Conservation (phyloP, 2,888 invertebrate species). For the Acheta domesticus region DNA sequence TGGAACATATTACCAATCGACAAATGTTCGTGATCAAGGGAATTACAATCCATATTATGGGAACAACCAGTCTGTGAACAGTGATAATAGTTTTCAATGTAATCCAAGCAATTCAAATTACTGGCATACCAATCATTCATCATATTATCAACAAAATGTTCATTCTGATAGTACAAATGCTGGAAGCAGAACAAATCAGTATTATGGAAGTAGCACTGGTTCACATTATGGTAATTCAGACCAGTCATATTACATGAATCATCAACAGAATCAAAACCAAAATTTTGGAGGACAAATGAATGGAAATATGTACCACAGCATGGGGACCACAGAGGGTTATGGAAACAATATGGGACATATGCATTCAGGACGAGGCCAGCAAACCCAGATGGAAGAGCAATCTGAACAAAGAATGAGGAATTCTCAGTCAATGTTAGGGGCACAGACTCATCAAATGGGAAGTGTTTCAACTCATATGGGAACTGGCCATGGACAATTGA, state of each 20-base stretch:
- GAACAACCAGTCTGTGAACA: constrained; percentile 23
- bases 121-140: constrained; percentile 27
- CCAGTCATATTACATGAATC: constrained; percentile 26
- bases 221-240: constrained; percentile 21
- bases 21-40: constrained; percentile 23
- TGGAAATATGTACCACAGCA: constrained; percentile 24
- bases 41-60: constrained; percentile 28
- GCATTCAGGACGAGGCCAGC: not conserved
- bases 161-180: constrained; percentile 21
- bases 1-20: constrained; percentile 26
- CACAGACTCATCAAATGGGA: not conserved
- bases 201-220: constrained; percentile 24
- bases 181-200: constrained; percentile 26
- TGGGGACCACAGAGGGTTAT: constrained; percentile 2
- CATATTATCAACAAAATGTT: constrained; percentile 28
- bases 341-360: constrained; percentile 22
- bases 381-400: not conserved
- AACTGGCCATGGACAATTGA: not conserved
- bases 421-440: not conserved
- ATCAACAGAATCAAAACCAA: constrained; percentile 18
- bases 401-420: not conserved
- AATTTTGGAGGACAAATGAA: constrained; percentile 24
- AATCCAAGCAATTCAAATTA: constrained; percentile 23
- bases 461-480: not conserved
- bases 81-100: constrained; percentile 21